Base-by-base conservation (phyloP, 2,113 vertebrate genomes). In the Boleophthalmus pectinirostris region DNA sequence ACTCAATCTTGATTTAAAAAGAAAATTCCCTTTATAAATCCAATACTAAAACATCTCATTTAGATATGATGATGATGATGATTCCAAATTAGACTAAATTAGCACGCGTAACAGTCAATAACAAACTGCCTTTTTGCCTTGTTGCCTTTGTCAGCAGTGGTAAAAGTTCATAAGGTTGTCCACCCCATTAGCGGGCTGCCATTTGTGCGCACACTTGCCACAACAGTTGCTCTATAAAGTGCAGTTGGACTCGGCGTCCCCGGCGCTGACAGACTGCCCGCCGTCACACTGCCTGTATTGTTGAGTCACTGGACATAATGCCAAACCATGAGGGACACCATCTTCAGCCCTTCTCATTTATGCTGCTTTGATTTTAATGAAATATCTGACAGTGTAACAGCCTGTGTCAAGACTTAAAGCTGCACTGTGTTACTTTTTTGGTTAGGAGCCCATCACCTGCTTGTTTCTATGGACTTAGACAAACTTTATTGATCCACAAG, bases 181-280 rank as follows among this genome's bases (percentile, higher is more conserved):
- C 71, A 69, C 67, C 45, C 46, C 73, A 38, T 69, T 33, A 23
- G 69, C 65, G 65, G 20, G 70, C 49, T 79, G 79, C 74, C 74
- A 77, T 84, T 81, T 87, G 74, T 54, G 80, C 64, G 25, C 51
- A 72, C 46, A 68, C 70, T 75, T 67, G 68, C 66, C 46, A 1
- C 23, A 82, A 74, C 87, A 80, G 79, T 85, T 85, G 75, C 67
- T 78, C 29, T 29, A 14, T n/a, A 54, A 66, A 69, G 73, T 70
- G 63, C 69, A 74, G 25, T 63, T 72, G 63, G 66, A 71, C 76
- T 64, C 82, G 47, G 66, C 69, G 33, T 65, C 16, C 9, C 29
- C 45, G 66, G 38, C 45, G 70, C 33, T 79, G 78, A 81, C 56
- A 69, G 67, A 76, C 47, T 23, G 10, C 0, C 15, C 25, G 38